Evolutionary conservation across 1,140 invertebrate genomes (phyloP), one percentile per base, ranked within the genome.

Genomic region (Zaprionus gabonicus): DNA sequence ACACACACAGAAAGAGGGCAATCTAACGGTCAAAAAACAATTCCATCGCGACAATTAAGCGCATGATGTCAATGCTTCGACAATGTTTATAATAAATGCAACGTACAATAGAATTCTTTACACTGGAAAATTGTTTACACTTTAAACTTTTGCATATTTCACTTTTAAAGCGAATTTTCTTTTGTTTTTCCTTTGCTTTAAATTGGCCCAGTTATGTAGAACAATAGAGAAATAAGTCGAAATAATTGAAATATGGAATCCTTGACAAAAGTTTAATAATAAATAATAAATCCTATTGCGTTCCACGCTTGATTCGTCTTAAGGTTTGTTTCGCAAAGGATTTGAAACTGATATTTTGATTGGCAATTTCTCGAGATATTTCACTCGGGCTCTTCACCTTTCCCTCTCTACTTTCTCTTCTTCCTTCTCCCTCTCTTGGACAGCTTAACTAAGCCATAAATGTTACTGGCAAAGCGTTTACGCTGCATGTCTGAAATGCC

Each of bases 291-390:
- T 56, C 4, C 12, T 12, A 51, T 51, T 51, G 46, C 20, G 20
- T 23, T 51, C 2, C 0, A 17, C 1, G 6, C 7, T 46, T 46
- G 17, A 9, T 46, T 44, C n/a, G 2, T 41, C 6, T 41, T 41
- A 34, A 10, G 31, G 9, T 41, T 41, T 41, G 15, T 51, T 51
- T 51, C 4, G 15, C 15, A 23, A 23, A 49, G 17, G 20, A 49
- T 51, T 63, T 38, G 46, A 73, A 73, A 68, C 12, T 62, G 74
- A 76, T 72, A 76, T 72, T 67, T 66, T 59, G 53, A 66, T 68
- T 68, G 31, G 25, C 34, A 55, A 60, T 34, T 59, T 36, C 38
- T 36, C 31, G 3, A 49, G 15, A 53, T 58, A 53, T 25, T 64
- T 17, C 5, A 41, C 15, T n/a, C 31, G 7, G 9, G 31, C 9